Percentiles rank a stretch among this genome's conserved stretches.
Evolutionary conservation across 2,113 vertebrate genomes (phyloP).

Genomic region (Podarcis raffonei): DNA sequence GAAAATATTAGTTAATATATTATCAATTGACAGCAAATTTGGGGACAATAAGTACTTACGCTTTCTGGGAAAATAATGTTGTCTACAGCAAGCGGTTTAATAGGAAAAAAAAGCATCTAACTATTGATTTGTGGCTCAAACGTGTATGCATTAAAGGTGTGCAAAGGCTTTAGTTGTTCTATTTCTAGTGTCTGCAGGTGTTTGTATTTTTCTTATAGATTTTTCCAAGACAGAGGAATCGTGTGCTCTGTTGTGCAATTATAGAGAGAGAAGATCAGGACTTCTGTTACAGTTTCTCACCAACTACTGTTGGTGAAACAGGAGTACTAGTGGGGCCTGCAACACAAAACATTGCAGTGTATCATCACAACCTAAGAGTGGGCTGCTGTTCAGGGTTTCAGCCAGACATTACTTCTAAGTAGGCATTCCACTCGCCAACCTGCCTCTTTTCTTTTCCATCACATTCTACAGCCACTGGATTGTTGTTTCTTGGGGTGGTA

Average conservation of each 20-base stretch:
- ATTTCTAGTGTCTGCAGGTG: conserved; percentile 4
- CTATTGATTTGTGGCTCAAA: neutral
- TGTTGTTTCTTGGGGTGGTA: no score
- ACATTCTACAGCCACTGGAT: neutral
- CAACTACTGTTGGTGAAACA: neutral
- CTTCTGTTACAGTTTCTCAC: neutral
- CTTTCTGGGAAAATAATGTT: neutral
- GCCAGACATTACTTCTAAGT: neutral
- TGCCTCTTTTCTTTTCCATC: neutral
- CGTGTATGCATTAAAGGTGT: neutral
- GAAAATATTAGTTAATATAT: conserved; percentile 45
- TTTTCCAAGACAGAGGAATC: neutral
- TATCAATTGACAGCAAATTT: conserved; percentile 25
- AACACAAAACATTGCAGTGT: neutral
- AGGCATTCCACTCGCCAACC: neutral
- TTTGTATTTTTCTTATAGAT: neutral
- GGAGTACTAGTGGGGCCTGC: neutral
- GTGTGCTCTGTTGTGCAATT: neutral
- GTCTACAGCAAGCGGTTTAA: neutral
- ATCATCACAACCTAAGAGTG: neutral
- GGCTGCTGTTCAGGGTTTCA: neutral
- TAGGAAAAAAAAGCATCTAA: conserved; percentile 15
- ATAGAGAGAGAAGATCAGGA: neutral
- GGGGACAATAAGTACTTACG: neutral
- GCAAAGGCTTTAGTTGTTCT: conserved; percentile 10